phyloP scores from a whole-genome alignment of 2,113 vertebrate species.

The Ageneiosus marmoratus region DNA sequence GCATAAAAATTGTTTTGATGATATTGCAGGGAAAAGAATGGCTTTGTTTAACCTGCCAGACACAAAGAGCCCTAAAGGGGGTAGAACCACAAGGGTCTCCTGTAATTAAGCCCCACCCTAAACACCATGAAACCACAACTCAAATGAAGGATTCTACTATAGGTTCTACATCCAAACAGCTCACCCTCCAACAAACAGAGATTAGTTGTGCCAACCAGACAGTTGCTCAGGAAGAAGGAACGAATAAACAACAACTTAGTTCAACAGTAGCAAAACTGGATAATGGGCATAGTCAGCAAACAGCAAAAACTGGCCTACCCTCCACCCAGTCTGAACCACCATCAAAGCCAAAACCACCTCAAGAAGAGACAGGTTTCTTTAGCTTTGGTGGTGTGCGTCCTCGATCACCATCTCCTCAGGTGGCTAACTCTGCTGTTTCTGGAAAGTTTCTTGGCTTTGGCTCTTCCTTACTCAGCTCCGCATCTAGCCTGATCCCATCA shows the following conservation, averaged over 20 bases:
- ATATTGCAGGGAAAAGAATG: constrained; percentile 85
- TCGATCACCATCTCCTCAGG: constrained; percentile 57
- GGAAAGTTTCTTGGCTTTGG: constrained; percentile 75
- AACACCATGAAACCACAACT: constrained; percentile 57
- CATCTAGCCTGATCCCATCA: constrained; percentile 73
- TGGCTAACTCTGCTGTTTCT: constrained; percentile 51
- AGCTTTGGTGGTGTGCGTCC: constrained; percentile 65
- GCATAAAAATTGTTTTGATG: constrained; percentile 24
- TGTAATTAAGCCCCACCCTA: constrained; percentile 59
- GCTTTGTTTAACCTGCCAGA: constrained; percentile 97
- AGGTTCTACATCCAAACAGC: constrained; percentile 59
- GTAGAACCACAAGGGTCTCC: constrained; percentile 68
- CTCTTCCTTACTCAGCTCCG: constrained; percentile 73
- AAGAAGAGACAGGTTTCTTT: constrained; percentile 67
- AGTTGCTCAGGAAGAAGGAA: constrained; percentile 48
- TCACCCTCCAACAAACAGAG: constrained; percentile 49
- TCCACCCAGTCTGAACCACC: constrained; percentile 27
- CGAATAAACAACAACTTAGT: constrained; percentile 46
- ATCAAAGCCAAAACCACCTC: constrained; percentile 40
- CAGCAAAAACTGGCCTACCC: constrained; percentile 14
- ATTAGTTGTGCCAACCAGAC: constrained; percentile 50
- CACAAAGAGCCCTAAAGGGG: constrained; percentile 84
- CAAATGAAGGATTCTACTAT: constrained; percentile 62
- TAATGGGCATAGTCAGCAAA: constrained; percentile 34
- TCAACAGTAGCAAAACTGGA: constrained; percentile 17